phyloP scores from a whole-genome alignment of 2,888 invertebrate species.

The Blastobasis adustella region DNA sequence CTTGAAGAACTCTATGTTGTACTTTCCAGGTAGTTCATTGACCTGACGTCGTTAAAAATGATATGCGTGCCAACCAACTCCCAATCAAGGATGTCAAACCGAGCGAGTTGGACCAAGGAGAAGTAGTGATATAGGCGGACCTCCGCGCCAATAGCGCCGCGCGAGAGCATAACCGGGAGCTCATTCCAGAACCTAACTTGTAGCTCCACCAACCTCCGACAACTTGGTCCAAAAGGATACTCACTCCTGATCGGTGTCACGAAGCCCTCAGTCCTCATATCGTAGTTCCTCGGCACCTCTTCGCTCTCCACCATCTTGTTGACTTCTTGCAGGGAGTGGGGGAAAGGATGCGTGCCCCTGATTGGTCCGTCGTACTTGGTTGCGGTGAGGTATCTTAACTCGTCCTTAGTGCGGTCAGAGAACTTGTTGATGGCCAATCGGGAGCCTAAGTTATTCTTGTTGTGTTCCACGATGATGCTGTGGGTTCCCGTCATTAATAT shows the following conservation, averaged over 20 bases:
- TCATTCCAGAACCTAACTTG: background rate
- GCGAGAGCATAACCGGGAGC: background rate
- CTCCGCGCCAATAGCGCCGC: background rate
- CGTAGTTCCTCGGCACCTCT: slow-evolving; percentile 27
- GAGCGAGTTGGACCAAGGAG: too few species aligned
- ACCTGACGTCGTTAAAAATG: too few species aligned
- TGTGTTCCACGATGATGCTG: slow-evolving; percentile 31
- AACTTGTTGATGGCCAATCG: slow-evolving; percentile 35
- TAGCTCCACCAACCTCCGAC: background rate
- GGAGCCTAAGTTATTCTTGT: slow-evolving; percentile 30
- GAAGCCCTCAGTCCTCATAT: slow-evolving; percentile 34
- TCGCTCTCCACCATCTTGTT: slow-evolving; percentile 18
- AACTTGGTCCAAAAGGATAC: slow-evolving; percentile 5
- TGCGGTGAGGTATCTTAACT: slow-evolving; percentile 22
- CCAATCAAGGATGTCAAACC: too few species aligned
- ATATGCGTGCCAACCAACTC: too few species aligned
- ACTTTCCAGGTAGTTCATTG: too few species aligned
- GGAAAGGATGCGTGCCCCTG: slow-evolving; percentile 22
- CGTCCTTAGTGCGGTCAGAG: slow-evolving; percentile 30
- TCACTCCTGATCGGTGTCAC: slow-evolving; percentile 34
- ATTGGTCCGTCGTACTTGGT: slow-evolving; percentile 15
- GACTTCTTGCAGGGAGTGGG: slow-evolving; percentile 17
- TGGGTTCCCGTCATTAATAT: background rate
- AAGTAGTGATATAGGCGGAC: too few species aligned
- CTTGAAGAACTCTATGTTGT: too few species aligned